These are phyloP conservation scores for Sinocyclocheilus anophthalmus DNA, from an alignment of 2,113 vertebrate genomes.

Conservation along the genomic window DNA sequence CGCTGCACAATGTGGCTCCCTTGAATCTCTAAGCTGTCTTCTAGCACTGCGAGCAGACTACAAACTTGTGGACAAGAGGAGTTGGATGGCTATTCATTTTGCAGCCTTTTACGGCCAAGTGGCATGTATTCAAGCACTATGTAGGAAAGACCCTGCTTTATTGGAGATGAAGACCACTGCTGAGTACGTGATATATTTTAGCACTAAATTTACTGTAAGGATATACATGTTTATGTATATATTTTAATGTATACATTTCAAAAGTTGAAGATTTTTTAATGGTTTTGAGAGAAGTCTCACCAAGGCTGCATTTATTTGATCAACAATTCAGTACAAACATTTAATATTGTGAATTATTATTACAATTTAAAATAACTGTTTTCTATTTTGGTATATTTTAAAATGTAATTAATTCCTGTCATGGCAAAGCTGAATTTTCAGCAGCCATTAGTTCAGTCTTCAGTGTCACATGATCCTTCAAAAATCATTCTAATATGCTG, in stretches of 20 bases:
- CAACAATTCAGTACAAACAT: neutral
- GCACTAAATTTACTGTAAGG: neutral
- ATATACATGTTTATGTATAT: neutral
- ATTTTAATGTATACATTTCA: neutral
- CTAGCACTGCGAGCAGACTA: constrained; percentile 73
- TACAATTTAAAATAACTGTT: neutral
- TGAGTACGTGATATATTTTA: constrained; percentile 66
- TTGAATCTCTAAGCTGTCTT: constrained; percentile 73
- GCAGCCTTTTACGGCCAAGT: constrained; percentile 78
- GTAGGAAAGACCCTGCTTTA: constrained; percentile 70
- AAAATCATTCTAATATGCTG: neutral
- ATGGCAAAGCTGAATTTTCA: neutral
- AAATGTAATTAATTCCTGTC: neutral
- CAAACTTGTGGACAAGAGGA: constrained; percentile 67
- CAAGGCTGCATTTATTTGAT: neutral
- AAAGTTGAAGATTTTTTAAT: neutral
- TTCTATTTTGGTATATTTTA: neutral
- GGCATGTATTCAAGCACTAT: constrained; percentile 72
- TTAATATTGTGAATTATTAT: neutral
- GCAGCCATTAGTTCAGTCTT: neutral
- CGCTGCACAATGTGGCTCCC: constrained; percentile 76
- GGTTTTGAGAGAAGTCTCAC: neutral
- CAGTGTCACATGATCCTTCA: neutral
- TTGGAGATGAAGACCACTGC: constrained; percentile 68
- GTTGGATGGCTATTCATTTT: constrained; percentile 79